Percentiles rank a stretch among this genome's conserved stretches.
Evolutionary conservation across 2,113 vertebrate species (phyloP).

Genomic region (Tragelaphus scriptus): DNA sequence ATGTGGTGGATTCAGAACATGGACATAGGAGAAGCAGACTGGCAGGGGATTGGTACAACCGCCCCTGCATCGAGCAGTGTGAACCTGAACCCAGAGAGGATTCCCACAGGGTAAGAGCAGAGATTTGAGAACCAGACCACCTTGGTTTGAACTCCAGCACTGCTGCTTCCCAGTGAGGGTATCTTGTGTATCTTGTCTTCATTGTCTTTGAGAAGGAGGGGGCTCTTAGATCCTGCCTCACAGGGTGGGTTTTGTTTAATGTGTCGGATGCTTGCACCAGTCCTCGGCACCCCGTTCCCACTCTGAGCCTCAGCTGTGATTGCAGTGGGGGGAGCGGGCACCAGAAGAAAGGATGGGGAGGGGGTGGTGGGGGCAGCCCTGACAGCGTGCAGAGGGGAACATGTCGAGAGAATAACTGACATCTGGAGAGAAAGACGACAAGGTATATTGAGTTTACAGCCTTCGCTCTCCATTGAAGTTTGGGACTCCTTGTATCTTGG

Average conservation of each 20-base stretch:
- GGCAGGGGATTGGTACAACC: background rate
- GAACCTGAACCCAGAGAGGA: background rate
- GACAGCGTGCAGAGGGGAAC: background rate
- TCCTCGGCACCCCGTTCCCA: background rate
- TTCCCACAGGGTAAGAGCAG: background rate
- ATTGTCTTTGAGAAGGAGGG: background rate
- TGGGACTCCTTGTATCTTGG: background rate
- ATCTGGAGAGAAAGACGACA: background rate
- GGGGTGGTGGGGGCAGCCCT: rapidly evolving
- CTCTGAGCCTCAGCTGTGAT: background rate
- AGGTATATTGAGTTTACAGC: background rate
- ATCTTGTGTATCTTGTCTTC: background rate
- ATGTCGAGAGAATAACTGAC: background rate
- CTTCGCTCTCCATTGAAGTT: background rate
- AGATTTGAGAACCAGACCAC: background rate
- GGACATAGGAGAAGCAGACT: background rate
- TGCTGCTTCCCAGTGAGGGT: background rate
- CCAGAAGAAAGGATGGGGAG: background rate
- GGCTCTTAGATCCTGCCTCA: background rate
- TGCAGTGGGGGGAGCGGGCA: background rate
- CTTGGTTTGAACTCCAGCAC: background rate
- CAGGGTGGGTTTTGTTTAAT: background rate
- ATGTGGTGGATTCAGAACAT: background rate
- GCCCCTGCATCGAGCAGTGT: background rate
- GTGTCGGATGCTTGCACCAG: background rate